phyloP scores from a whole-genome alignment of 92 coral and sea anemone species.

The Palythoa caribaeorum region DNA sequence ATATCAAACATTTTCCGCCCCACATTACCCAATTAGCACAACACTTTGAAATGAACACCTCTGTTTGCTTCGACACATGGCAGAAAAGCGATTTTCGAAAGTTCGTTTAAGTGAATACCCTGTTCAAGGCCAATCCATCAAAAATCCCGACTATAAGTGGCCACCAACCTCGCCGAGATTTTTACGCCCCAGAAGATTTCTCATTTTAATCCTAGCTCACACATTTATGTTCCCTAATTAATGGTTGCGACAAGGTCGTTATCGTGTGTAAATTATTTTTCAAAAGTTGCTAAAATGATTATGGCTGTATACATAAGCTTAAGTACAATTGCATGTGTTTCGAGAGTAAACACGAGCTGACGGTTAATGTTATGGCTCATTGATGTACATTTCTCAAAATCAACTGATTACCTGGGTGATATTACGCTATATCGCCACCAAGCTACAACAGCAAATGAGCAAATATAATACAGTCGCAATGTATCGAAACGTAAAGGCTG shows the following conservation, averaged over 20 bases:
- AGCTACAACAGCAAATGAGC: constrained; percentile 21
- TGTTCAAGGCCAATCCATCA: constrained; percentile 25
- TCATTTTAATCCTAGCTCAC: constrained; percentile 21
- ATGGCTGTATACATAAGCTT: constrained; percentile 44
- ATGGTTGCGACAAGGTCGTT: constrained; percentile 34
- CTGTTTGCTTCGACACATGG: constrained; percentile 8
- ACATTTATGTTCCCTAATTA: not conserved
- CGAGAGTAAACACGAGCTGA: constrained; percentile 39
- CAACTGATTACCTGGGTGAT: constrained; percentile 21
- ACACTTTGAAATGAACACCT: not conserved
- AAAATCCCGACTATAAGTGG: constrained; percentile 12
- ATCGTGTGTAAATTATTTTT: constrained; percentile 45
- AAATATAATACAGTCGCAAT: not conserved
- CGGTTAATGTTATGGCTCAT: not conserved
- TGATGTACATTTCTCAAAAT: constrained; percentile 48
- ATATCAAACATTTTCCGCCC: not conserved
- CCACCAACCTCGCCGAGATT: constrained; percentile 37
- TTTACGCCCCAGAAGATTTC: constrained; percentile 23
- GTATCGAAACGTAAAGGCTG: not conserved
- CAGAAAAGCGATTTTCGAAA: not conserved
- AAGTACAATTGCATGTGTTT: constrained; percentile 49
- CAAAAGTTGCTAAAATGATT: constrained; percentile 49
- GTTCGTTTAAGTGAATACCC: not conserved
- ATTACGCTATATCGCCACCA: constrained; percentile 15
- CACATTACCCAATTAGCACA: not conserved